Evolutionary conservation across 2,113 vertebrate genomes (phyloP).

Genomic region (Chionis minor): DNA sequence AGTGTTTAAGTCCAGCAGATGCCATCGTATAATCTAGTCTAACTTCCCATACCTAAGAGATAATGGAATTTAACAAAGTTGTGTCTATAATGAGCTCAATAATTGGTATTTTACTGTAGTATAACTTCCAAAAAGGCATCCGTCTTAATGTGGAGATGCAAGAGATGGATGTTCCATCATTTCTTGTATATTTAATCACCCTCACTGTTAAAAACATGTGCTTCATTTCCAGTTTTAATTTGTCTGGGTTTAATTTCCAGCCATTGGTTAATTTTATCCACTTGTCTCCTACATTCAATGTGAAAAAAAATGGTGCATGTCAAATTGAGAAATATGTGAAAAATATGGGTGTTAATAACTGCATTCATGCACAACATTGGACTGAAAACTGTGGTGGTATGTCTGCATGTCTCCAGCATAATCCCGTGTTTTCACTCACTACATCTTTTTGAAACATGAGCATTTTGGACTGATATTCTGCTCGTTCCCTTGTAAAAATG

Average conservation of each 20-base stretch:
- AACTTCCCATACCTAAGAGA: not conserved
- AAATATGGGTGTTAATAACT: conserved; percentile 2
- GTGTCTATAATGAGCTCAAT: not conserved
- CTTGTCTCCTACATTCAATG: not conserved
- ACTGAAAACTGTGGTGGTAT: not conserved
- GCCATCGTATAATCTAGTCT: not conserved
- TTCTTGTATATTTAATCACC: not conserved
- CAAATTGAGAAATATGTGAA: conserved; percentile 23
- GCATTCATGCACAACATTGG: not conserved
- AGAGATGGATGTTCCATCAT: not conserved
- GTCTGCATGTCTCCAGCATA: conserved; percentile 4
- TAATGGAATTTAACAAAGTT: not conserved
- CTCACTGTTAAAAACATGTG: not conserved
- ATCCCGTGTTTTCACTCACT: conserved; percentile 15
- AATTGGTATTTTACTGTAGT: not conserved
- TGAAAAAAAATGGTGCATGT: not conserved
- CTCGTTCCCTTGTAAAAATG: not conserved
- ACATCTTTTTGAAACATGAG: conserved; percentile 4
- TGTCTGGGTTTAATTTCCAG: conserved; percentile 5
- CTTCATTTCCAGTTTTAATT: conserved; percentile 30
- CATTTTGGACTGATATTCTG: not conserved
- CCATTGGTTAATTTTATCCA: conserved; percentile 11
- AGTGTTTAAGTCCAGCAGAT: not conserved
- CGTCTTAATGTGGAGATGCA: not conserved
- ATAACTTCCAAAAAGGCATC: not conserved